Percentiles rank a stretch among this genome's conserved stretches.
Evolutionary conservation across 2,113 vertebrate genomes (phyloP).

Genomic region (Ictalurus punctatus): DNA sequence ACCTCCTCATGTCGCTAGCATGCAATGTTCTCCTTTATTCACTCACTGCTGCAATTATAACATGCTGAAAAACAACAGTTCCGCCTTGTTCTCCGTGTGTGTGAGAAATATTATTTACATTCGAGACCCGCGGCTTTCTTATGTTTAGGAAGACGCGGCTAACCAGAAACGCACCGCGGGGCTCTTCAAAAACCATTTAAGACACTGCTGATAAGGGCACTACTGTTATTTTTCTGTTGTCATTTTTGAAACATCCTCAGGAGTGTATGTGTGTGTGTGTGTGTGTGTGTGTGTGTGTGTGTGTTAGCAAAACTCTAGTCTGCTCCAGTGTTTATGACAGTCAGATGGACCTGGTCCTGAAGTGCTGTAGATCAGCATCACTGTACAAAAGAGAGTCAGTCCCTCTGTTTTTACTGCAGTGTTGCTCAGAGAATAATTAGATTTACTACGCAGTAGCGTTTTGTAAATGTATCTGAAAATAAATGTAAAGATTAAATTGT

Average conservation of each 20-base stretch:
- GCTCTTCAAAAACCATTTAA: no score
- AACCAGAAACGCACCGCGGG: background rate
- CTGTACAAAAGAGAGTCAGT: background rate
- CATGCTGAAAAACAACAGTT: background rate
- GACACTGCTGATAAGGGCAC: background rate
- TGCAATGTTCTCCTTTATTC: background rate
- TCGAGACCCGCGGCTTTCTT: background rate
- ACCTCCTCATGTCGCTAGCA: background rate
- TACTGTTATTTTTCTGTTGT: no score
- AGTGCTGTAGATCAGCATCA: background rate
- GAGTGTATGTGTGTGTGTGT: background rate
- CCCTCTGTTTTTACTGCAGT: background rate
- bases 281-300: background rate
- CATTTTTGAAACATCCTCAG: background rate
- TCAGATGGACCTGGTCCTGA: background rate
- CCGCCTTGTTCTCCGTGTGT: background rate
- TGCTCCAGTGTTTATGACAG: background rate
- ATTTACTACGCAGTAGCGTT: background rate
- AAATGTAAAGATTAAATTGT: background rate
- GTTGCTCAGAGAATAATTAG: no score
- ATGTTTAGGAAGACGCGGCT: background rate
- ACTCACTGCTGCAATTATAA: background rate
- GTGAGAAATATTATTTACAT: conserved; percentile 22
- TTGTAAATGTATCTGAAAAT: background rate
- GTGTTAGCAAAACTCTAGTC: background rate